Evolutionary conservation across 2,888 invertebrate species (phyloP).

Genomic region (Emmelina monodactyla): DNA sequence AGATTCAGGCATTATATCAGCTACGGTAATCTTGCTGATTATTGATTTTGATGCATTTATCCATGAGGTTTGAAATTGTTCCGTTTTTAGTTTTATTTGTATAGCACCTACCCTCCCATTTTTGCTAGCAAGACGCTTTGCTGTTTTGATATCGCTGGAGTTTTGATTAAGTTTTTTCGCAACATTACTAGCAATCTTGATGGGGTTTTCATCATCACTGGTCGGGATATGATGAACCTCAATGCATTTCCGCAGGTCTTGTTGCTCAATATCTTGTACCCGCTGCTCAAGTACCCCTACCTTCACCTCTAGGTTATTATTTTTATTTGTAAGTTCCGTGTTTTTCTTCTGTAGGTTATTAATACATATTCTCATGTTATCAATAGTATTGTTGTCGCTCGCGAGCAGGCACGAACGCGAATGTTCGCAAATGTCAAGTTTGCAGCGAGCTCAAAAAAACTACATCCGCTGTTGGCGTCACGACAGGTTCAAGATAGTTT

Average conservation of each 20-base stretch:
- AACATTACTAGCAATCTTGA: background rate
- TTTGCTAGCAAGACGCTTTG: background rate
- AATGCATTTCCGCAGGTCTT: conserved; percentile 5
- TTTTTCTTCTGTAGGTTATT: conserved; percentile 4
- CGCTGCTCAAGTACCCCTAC: conserved; percentile 13
- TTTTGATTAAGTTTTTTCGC: conserved; percentile 3
- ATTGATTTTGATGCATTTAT: too few relatives aligned
- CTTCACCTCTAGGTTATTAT: conserved; percentile 5
- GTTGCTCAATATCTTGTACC: conserved; percentile 13
- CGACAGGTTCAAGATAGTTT: too few relatives aligned
- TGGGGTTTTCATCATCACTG: background rate
- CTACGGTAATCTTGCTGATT: too few relatives aligned
- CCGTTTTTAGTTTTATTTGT: too few relatives aligned
- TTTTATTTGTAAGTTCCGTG: conserved; percentile 2
- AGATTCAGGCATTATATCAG: too few relatives aligned
- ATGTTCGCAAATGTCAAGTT: too few relatives aligned
- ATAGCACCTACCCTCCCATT: background rate
- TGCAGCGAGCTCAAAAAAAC: too few relatives aligned
- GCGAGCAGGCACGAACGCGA: too few relatives aligned
- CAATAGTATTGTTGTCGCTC: too few relatives aligned
- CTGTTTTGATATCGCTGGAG: background rate
- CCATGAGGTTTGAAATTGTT: too few relatives aligned
- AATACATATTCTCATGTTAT: background rate
- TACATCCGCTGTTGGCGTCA: too few relatives aligned
- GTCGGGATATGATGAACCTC: conserved; percentile 8